Conservation (phyloP, 2,113 vertebrate genomes). For the Triplophysa siluroides region DNA sequence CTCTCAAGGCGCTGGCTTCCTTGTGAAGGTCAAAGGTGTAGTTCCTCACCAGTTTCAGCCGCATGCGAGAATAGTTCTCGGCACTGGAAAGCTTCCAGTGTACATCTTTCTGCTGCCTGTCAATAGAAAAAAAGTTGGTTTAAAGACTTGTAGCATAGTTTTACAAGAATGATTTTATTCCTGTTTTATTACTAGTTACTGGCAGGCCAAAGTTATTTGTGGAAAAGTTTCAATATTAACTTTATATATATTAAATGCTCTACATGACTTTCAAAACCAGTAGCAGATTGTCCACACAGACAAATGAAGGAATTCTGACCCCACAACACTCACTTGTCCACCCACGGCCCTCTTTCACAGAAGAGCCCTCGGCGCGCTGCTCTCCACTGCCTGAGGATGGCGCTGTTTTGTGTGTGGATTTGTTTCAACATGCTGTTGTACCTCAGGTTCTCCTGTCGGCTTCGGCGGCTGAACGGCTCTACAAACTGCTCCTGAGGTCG, state of each 20-base stretch:
- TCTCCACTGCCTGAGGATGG: constrained; percentile 87
- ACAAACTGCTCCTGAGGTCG: constrained; percentile 85
- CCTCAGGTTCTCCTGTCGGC: constrained; percentile 90
- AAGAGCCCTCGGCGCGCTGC: constrained; percentile 83
- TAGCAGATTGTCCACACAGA: not conserved
- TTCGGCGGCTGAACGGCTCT: constrained; percentile 89
- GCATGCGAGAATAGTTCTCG: constrained; percentile 97
- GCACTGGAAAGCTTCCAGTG: constrained; percentile 92
- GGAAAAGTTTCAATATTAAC: too few relatives aligned
- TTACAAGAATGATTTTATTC: too few relatives aligned
- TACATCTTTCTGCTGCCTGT: constrained; percentile 78
- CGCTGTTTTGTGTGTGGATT: constrained; percentile 81
- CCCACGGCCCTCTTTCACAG: constrained; percentile 93
- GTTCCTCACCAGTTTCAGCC: constrained; percentile 89
- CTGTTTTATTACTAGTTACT: too few relatives aligned
- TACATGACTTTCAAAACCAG: not conserved
- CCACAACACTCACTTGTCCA: constrained; percentile 76
- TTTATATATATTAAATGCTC: not conserved
- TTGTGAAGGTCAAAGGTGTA: constrained; percentile 86
- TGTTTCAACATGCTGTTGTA: constrained; percentile 96
- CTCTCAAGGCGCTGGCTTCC: constrained; percentile 92
- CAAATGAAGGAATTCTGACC: too few relatives aligned
- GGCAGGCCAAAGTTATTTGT: too few relatives aligned
- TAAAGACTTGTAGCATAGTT: not conserved
- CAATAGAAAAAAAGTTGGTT: constrained; percentile 34